Conservation (phyloP, 2,888 invertebrate genomes). For the Notodonta dromedarius region DNA sequence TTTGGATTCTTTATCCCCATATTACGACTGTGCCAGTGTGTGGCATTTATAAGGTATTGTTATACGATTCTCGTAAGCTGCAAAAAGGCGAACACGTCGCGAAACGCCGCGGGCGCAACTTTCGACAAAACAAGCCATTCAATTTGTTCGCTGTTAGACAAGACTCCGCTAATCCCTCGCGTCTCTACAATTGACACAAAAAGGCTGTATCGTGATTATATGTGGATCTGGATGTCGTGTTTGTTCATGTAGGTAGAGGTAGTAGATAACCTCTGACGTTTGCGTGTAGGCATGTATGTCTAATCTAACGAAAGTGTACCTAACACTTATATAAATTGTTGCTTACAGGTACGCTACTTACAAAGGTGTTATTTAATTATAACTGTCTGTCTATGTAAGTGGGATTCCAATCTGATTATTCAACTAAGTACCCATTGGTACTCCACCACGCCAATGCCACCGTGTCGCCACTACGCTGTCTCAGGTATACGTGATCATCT, state of each 20-base stretch:
- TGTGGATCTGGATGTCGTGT: slow-evolving; percentile 12
- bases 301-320: no score
- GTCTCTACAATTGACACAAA: slow-evolving; percentile 56
- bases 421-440: no score
- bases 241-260: slow-evolving; percentile 6
- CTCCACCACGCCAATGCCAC: no score
- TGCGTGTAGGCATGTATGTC: background rate
- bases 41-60: slow-evolving; percentile 56
- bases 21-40: slow-evolving; percentile 33
- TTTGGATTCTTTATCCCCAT: slow-evolving; percentile 33
- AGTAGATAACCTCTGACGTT: slow-evolving; percentile 8
- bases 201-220: slow-evolving; percentile 47
- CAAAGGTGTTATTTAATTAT: no score
- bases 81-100: slow-evolving; percentile 70
- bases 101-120: slow-evolving; percentile 67
- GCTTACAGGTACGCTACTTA: no score
- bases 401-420: no score
- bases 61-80: slow-evolving; percentile 58
- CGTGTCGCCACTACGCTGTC: no score
- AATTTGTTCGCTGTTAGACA: slow-evolving; percentile 75
- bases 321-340: no score
- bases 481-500: no score
- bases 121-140: slow-evolving; percentile 65
- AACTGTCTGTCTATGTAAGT: no score
- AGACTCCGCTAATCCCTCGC: slow-evolving; percentile 60